These are phyloP conservation scores for Zoanthus gigantus DNA, from an alignment of 92 coral and sea anemone species.

Conservation along the genomic window DNA sequence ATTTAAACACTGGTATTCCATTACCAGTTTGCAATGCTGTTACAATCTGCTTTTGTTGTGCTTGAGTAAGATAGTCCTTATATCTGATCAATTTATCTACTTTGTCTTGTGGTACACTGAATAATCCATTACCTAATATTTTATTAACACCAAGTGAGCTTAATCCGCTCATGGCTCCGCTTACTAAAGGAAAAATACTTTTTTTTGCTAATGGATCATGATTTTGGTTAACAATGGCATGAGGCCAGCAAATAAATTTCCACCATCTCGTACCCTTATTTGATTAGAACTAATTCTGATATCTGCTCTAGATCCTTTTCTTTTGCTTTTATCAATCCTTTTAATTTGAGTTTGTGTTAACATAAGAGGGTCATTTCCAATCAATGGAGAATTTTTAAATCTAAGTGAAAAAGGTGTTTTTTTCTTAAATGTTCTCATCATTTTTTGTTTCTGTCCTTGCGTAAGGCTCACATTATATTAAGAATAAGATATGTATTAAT, in stretches of 20 bases:
- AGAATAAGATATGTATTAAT: background rate
- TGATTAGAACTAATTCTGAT: background rate
- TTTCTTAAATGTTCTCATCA: background rate
- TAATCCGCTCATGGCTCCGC: background rate
- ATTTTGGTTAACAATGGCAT: background rate
- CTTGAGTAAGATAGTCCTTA: background rate
- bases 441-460: background rate
- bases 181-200: no score
- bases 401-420: background rate
- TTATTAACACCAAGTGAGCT: background rate
- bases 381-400: background rate
- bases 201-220: background rate
- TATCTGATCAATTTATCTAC: background rate
- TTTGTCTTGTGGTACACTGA: no score
- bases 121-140: no score
- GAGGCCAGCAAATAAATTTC: background rate
- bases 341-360: background rate
- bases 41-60: background rate
- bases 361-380: background rate
- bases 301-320: background rate
- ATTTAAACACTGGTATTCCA: background rate
- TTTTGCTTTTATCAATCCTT: background rate
- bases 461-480: background rate
- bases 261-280: background rate
- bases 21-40: background rate